Base-by-base conservation (phyloP, 2,797 vertebrate species). In the Cercopithecus neglectus region DNA sequence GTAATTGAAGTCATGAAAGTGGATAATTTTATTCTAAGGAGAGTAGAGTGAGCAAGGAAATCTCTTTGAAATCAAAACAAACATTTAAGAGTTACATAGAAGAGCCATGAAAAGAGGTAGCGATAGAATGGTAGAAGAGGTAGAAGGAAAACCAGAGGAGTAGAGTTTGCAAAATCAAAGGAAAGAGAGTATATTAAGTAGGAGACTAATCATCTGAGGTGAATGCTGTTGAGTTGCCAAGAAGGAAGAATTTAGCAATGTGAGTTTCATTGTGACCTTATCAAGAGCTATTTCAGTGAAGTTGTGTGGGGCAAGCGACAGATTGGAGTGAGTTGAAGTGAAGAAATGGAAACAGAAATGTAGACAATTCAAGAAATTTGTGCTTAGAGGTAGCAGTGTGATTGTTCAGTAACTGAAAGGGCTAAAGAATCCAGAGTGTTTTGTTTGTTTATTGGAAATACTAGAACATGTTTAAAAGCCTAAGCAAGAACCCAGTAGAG, bases 281-380 rank as follows among this genome's bases (percentile, higher is more conserved):
- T 85, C 24, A 41, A 94, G 78, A 96, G 33, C 33, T 96, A 89
- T 96, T 97, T 97, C 13, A 61, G 46, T 91, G 67, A 13, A 97
- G 50, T 91, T 67, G 3, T 82, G 72, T 91, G 26, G 57, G 50
- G 74, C 76, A 94, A 48, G 81, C 95, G 53, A 95, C 95, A 97
- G 84, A 96, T 86, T 97, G 95, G 57, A 97, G 92, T 95, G 72
- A 90, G 91, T 33, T 96, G 91, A 96, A 33, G 92, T 86, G 59
- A 97, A 88, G 57, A 97, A 96, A 89, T 61, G 13, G 41, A 98
- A 78, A 90, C 76, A 96, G 76, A 94, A 81, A 90, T 92, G 48
- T 50, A 96, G 28, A 84, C 84, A 96, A 79, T 85, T 85, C 41
- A 74, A 96, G 46, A 97, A 85, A 89, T 82, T 57, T 93, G 50